Base-by-base conservation (phyloP, 2,113 vertebrate species). In the Charina bottae region DNA sequence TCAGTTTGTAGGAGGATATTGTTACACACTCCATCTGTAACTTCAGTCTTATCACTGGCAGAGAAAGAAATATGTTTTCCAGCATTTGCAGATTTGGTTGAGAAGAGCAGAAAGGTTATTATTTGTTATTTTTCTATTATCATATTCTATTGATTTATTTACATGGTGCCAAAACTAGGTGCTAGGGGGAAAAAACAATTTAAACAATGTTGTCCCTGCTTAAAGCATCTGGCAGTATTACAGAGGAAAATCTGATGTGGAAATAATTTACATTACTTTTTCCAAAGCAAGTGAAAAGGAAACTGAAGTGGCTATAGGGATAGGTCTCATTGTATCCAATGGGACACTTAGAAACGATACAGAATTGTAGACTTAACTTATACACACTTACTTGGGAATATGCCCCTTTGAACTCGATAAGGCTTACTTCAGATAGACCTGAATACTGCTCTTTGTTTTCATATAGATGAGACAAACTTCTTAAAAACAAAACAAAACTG, bases 1-100 rank as follows among this genome's bases (percentile, higher is more conserved):
- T 96, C 72, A 21, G 89, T 78, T 91, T 85, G 26, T 90, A 88
- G 1, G 2, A 33, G 88, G 88, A 59, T 60, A 86, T 90, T 92
- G 89, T 78, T 93, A 94, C 86, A 95, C 42, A 84, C 72, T 89
- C 95, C 94, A 72, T 92, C 91, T 94, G 89, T 85, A 96, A 86
- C 93, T 90, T 56, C 94, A 95, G 92, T 89, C 92, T 90, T 93
- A 94, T 91, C 42, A 92, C 93, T 95, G 90, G 95, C 91, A 72
- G 88, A 23, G 26, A 28, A 26, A 28, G 1, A 17, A 28, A 33
- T 49, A 33, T 23, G 3, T 83, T 58, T 60, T 6, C 26, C 55
- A 60, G 64, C 86, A 83, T 33, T 42, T 33, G 42, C 55, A 88
- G 86, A 60, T 88, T 72, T 49, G 42, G 37, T 72, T 83, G 49